Evolutionary conservation across 2,888 invertebrate genomes (phyloP).

Genomic region (Troides helena): DNA sequence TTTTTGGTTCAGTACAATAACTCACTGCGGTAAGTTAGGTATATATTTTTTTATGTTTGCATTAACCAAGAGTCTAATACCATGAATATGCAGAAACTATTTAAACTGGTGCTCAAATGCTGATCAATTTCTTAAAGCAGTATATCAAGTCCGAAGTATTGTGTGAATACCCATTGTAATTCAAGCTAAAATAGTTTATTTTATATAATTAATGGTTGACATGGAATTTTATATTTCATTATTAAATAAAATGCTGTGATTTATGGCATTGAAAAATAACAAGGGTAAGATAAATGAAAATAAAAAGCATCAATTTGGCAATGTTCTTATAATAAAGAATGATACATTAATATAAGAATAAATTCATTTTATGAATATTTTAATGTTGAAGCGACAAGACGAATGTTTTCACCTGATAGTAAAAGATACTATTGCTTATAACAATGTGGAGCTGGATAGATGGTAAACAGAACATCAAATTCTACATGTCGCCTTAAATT

Average conservation of each 20-base stretch:
- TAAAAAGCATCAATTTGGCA: not conserved
- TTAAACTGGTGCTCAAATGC: not conserved
- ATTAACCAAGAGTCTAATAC: not conserved
- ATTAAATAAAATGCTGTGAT: not conserved
- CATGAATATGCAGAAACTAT: not conserved
- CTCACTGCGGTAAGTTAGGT: constrained; percentile 8
- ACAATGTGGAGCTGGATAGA: too few relatives aligned
- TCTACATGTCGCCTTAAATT: too few relatives aligned
- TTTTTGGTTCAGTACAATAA: constrained; percentile 22
- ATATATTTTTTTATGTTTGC: not conserved
- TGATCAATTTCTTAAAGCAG: not conserved
- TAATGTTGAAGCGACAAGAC: too few relatives aligned
- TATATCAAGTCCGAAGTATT: not conserved
- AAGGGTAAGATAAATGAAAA: not conserved
- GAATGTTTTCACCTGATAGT: too few relatives aligned
- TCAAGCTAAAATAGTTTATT: not conserved
- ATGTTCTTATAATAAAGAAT: not conserved
- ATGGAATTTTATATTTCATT: not conserved
- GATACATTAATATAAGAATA: not conserved
- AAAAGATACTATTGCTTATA: too few relatives aligned
- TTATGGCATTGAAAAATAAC: not conserved
- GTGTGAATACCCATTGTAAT: not conserved
- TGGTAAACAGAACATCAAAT: too few relatives aligned
- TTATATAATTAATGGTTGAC: not conserved
- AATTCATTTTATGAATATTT: too few relatives aligned